phyloP scores from a whole-genome alignment of 2,888 invertebrate species.

The Catonia carolina region DNA sequence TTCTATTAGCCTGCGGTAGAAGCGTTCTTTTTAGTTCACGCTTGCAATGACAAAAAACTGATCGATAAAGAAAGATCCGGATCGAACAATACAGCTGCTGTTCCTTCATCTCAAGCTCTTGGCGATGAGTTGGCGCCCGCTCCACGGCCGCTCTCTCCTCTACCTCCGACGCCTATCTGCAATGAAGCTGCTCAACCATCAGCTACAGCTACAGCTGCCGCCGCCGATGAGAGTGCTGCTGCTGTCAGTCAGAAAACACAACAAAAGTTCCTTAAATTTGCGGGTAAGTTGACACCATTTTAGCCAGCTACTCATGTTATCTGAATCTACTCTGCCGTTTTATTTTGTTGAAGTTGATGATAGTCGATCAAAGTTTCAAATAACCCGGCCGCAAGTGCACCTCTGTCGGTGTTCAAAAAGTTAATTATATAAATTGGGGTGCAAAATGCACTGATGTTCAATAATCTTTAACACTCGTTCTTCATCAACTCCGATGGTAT shows the following conservation, averaged over 20 bases:
- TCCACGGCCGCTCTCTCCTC: not conserved
- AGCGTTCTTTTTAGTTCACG: slow-evolving; percentile 84
- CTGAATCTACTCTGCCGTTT: too few species aligned
- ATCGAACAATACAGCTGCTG: not conserved
- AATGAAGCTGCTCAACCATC: not conserved
- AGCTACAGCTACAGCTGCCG: not conserved
- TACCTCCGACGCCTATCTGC: not conserved
- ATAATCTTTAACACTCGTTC: too few species aligned
- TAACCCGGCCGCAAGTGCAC: too few species aligned
- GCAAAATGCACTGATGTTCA: too few species aligned
- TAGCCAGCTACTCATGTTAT: too few species aligned
- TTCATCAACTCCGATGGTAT: too few species aligned
- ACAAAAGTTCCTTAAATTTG: slow-evolving; percentile 72
- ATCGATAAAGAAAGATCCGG: not conserved
- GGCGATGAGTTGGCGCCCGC: not conserved
- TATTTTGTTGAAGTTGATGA: too few species aligned
- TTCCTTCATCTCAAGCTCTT: not conserved
- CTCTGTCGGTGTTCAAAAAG: too few species aligned
- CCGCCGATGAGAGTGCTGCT: not conserved
- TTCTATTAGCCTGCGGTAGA: slow-evolving; percentile 48
- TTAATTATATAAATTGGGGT: too few species aligned
- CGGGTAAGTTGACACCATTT: slow-evolving; percentile 45
- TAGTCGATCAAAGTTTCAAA: too few species aligned
- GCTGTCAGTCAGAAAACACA: slow-evolving; percentile 41
- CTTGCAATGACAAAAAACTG: slow-evolving; percentile 38